Evolutionary conservation across 64 coral and sea anemone genomes (phyloP).

Genomic region (Trachythela sp.): DNA sequence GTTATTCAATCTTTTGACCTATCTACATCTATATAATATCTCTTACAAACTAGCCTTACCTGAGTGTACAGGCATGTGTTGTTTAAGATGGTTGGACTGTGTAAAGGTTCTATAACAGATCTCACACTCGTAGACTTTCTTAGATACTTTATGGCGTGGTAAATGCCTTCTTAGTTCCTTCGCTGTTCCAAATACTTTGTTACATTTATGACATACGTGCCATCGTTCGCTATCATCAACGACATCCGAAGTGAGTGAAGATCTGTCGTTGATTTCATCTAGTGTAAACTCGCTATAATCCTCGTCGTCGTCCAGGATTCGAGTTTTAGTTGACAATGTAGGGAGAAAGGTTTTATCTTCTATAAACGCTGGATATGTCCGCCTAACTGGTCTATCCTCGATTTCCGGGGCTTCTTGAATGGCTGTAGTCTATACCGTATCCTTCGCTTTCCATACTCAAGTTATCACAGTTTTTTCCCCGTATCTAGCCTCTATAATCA

Average conservation of each 20-base stretch:
- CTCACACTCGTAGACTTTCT: not conserved
- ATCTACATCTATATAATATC: not conserved
- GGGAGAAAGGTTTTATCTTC: slow-evolving; percentile 13
- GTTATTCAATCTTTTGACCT: too few species aligned
- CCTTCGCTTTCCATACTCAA: not conserved
- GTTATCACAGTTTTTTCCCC: not conserved
- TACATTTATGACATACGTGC: slow-evolving; percentile 15
- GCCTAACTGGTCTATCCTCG: not conserved
- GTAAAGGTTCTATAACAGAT: not conserved
- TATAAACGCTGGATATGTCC: not conserved
- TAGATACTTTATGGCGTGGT: not conserved
- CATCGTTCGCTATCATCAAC: not conserved
- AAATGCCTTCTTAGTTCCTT: not conserved
- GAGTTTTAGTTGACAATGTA: not conserved
- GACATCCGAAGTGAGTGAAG: not conserved
- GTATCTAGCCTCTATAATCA: not conserved
- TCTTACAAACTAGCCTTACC: not conserved
- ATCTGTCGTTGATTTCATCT: not conserved
- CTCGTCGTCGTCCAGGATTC: not conserved
- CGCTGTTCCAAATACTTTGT: slow-evolving; percentile 3
- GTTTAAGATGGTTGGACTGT: not conserved
- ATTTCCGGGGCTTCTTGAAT: not conserved
- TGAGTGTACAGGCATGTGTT: slow-evolving; percentile 21
- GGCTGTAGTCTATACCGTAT: not conserved
- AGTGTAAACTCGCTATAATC: not conserved